Conservation (phyloP, 2,797 vertebrate genomes). For the Pangasius larnaudii region DNA sequence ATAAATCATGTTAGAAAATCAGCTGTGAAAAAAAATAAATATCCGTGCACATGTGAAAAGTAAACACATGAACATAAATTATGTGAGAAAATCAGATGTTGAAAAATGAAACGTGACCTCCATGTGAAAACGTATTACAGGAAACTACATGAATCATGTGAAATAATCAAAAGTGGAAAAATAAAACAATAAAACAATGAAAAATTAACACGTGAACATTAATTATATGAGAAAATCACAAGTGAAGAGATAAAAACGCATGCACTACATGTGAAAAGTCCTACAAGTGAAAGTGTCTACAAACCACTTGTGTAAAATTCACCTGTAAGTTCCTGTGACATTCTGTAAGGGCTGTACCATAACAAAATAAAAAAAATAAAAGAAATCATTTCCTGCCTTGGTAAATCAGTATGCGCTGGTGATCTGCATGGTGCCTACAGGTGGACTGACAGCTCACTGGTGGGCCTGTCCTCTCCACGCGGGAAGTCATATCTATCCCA, state of each 20-base stretch:
- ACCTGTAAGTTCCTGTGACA: not conserved
- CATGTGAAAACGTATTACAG: not conserved
- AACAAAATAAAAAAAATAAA: not conserved
- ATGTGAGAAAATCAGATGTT: not conserved
- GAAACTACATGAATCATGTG: not conserved
- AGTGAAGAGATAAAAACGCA: not conserved
- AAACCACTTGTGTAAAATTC: not conserved
- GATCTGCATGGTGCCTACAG: conserved; percentile 45
- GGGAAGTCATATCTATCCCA: conserved; percentile 52
- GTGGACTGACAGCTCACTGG: conserved; percentile 54
- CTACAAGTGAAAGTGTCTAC: not conserved
- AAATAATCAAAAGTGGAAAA: not conserved
- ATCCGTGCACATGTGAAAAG: too few species aligned
- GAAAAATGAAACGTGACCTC: not conserved
- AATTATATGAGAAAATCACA: not conserved
- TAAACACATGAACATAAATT: not conserved
- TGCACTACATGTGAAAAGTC: not conserved
- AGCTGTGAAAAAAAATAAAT: not conserved
- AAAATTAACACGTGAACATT: not conserved
- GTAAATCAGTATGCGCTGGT: conserved; percentile 22
- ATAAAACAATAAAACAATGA: too few species aligned
- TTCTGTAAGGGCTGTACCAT: not conserved
- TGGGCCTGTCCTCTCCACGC: conserved; percentile 45
- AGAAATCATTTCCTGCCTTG: conserved; percentile 4
- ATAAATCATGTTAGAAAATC: not conserved